Conservation (phyloP, 2,113 vertebrate genomes). For the Entelurus aequoreus region DNA sequence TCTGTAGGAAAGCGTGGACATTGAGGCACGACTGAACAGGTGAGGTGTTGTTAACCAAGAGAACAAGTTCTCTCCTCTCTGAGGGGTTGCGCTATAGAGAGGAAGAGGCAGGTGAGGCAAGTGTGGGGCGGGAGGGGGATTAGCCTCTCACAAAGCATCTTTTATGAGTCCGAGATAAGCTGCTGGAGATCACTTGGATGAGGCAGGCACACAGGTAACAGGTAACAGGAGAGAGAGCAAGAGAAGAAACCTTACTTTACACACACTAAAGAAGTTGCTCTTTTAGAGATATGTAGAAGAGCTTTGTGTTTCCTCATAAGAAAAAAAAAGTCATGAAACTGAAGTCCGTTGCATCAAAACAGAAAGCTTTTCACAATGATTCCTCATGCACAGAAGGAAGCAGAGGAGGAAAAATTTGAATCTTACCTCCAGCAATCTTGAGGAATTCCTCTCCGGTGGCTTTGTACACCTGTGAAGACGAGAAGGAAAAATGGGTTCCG, state of each 20-base stretch:
- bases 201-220: slow-evolving; percentile 49
- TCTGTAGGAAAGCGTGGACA: slow-evolving; percentile 41
- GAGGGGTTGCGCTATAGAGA: slow-evolving; percentile 36
- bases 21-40: slow-evolving; percentile 49
- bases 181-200: slow-evolving; percentile 44
- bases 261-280: slow-evolving; percentile 30
- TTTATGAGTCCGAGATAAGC: slow-evolving; percentile 63
- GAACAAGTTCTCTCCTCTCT: slow-evolving; percentile 54
- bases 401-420: slow-evolving; percentile 18
- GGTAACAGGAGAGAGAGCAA: slow-evolving; percentile 42
- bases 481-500: slow-evolving; percentile 17
- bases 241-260: slow-evolving; percentile 27
- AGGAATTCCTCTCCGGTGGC: slow-evolving; percentile 94
- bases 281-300: slow-evolving; percentile 32
- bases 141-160: slow-evolving; percentile 67
- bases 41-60: slow-evolving; percentile 52
- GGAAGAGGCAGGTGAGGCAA: slow-evolving; percentile 17
- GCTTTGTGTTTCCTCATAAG: slow-evolving; percentile 27
- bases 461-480: slow-evolving; percentile 84
- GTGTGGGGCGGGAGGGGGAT: slow-evolving; percentile 13
- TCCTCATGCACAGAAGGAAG: slow-evolving; percentile 18
- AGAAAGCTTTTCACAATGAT: slow-evolving; percentile 32
- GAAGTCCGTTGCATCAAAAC: slow-evolving; percentile 23
- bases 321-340: slow-evolving; percentile 30
- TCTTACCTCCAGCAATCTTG: slow-evolving; percentile 96